Evolutionary conservation across 2,113 vertebrate genomes (phyloP).

Genomic region (Myocastor coypus): DNA sequence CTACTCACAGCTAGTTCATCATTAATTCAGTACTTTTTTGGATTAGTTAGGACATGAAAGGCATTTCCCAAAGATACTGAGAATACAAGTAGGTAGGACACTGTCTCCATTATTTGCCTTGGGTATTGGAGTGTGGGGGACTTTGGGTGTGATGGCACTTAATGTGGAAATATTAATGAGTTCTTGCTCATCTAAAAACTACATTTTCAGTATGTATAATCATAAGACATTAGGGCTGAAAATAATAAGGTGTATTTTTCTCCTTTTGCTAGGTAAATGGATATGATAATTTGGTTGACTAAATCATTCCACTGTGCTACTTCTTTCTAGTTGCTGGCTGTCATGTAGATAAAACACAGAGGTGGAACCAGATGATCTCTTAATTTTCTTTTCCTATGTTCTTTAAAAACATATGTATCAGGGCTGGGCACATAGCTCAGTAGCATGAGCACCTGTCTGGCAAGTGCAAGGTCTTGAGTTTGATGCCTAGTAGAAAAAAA

Average conservation of each 20-base stretch:
- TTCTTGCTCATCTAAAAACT: not conserved
- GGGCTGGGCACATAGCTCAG: too few species aligned
- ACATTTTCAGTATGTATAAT: not conserved
- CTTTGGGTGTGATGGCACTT: not conserved
- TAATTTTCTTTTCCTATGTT: not conserved
- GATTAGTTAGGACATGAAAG: not conserved
- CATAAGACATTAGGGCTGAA: not conserved
- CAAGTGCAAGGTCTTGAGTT: too few species aligned
- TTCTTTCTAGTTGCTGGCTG: not conserved
- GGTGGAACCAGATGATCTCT: not conserved
- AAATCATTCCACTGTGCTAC: not conserved
- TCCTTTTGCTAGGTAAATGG: not conserved
- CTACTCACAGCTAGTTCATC: not conserved
- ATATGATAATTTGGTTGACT: not conserved
- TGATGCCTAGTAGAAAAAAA: too few species aligned
- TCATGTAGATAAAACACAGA: not conserved
- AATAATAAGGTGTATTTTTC: not conserved
- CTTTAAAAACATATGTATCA: not conserved
- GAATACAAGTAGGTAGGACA: not conserved
- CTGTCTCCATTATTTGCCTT: too few species aligned
- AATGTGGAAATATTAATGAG: not conserved
- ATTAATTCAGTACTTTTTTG: not conserved
- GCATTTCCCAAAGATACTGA: not conserved
- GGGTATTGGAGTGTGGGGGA: not conserved
- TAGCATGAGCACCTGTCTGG: too few species aligned